Conservation (phyloP, 1,140 invertebrate genomes). For the Drosophila sechellia region DNA sequence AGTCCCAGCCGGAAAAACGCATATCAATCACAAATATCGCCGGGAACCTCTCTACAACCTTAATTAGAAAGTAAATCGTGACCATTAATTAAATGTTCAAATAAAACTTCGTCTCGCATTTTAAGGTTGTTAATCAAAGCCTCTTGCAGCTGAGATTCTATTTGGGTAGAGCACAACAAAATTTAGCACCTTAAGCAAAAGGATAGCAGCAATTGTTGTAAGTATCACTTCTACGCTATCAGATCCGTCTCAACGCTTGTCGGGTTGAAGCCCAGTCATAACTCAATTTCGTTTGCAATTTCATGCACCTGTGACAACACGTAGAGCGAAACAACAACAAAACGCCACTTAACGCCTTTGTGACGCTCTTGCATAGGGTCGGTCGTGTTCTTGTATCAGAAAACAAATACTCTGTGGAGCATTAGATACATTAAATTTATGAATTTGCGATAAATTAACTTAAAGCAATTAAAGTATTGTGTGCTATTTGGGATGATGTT, state of each 20-base stretch:
- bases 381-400: slow-evolving; percentile 34
- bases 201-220: not conserved
- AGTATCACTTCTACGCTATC: slow-evolving; percentile 64
- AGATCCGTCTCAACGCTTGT: slow-evolving; percentile 41
- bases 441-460: too few relatives aligned
- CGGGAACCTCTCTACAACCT: slow-evolving; percentile 52
- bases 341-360: slow-evolving; percentile 55
- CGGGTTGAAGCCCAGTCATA: slow-evolving; percentile 60
- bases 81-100: slow-evolving; percentile 68
- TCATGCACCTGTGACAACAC: slow-evolving; percentile 75
- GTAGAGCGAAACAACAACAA: slow-evolving; percentile 38
- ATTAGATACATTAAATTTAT: too few relatives aligned
- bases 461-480: too few relatives aligned
- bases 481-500: too few relatives aligned
- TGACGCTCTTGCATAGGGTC: slow-evolving; percentile 48
- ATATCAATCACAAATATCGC: slow-evolving; percentile 78
- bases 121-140: slow-evolving; percentile 40
- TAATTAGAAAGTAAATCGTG: slow-evolving; percentile 76
- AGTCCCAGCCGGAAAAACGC: slow-evolving; percentile 5
- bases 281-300: slow-evolving; percentile 79
- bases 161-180: slow-evolving; percentile 14
- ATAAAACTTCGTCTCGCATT: slow-evolving; percentile 28
- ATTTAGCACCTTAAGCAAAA: slow-evolving; percentile 16
- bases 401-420: slow-evolving; percentile 45
- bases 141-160: slow-evolving; percentile 36